Conservation (phyloP, 2,888 invertebrate genomes). For the Aethes cnicana region DNA sequence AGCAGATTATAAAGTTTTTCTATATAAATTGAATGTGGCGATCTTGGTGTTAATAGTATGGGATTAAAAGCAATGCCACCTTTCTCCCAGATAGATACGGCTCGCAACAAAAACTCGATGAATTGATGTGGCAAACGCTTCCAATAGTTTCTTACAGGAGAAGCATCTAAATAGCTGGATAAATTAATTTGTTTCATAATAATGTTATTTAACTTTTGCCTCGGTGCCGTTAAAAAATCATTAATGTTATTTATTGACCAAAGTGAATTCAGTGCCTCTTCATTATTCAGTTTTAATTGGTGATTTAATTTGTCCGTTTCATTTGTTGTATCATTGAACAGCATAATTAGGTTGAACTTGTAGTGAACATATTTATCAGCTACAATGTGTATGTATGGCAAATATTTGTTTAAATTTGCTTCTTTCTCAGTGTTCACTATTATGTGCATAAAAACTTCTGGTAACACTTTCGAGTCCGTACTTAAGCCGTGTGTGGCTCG, state of each 20-base stretch:
- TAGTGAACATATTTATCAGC: slow-evolving; percentile 54
- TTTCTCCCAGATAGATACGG: slow-evolving; percentile 69
- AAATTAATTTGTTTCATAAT: slow-evolving; percentile 52
- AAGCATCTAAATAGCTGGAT: slow-evolving; percentile 55
- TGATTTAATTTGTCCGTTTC: slow-evolving; percentile 37
- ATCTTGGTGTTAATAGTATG: slow-evolving; percentile 53
- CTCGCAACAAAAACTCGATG: slow-evolving; percentile 59
- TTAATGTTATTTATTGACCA: slow-evolving; percentile 44
- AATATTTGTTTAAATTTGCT: slow-evolving; percentile 49
- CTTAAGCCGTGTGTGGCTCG: no score
- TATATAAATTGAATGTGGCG: slow-evolving; percentile 50
- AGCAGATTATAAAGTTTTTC: slow-evolving; percentile 57
- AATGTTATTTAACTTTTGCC: slow-evolving; percentile 41
- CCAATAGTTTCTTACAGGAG: slow-evolving; percentile 63
- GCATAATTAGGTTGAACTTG: slow-evolving; percentile 57
- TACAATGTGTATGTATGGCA: slow-evolving; percentile 57
- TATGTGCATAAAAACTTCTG: slow-evolving; percentile 62
- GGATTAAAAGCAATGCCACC: slow-evolving; percentile 71
- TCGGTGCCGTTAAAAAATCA: slow-evolving; percentile 31
- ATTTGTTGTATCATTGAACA: slow-evolving; percentile 59
- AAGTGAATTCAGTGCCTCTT: slow-evolving; percentile 59
- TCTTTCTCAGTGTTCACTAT: slow-evolving; percentile 50
- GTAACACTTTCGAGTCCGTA: no score
- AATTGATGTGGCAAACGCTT: slow-evolving; percentile 53
- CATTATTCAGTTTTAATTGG: slow-evolving; percentile 58